A percentile compares a stretch with the other conserved stretches of the same genome.
Evolutionary conservation across 2,888 invertebrate species (phyloP).

Genomic region (Pelosia muscerda): DNA sequence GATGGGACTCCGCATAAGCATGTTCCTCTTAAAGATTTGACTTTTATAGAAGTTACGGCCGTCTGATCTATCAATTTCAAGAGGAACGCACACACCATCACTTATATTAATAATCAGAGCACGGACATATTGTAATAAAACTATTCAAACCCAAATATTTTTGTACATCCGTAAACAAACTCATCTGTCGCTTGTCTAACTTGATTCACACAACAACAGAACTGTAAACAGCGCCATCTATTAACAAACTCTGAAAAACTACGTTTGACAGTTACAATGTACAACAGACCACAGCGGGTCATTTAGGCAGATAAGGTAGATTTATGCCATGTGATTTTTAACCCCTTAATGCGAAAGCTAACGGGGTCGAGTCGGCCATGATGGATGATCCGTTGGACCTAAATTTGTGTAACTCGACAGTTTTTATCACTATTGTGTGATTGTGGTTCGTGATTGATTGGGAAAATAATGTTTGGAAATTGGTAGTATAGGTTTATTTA

Average conservation of each 20-base stretch:
- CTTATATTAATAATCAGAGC: background rate
- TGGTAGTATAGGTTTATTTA: background rate
- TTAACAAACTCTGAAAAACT: constrained; percentile 58
- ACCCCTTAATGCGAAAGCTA: constrained; percentile 73
- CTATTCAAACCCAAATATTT: background rate
- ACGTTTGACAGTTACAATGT: constrained; percentile 57
- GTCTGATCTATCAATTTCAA: too few species aligned
- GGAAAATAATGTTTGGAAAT: constrained; percentile 15
- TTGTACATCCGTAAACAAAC: constrained; percentile 19
- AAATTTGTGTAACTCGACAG: constrained; percentile 54
- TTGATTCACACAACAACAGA: constrained; percentile 40
- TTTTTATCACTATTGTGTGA: constrained; percentile 56
- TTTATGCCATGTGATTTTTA: constrained; percentile 85
- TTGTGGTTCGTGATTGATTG: constrained; percentile 47
- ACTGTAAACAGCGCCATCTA: constrained; percentile 60
- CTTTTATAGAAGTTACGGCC: too few species aligned
- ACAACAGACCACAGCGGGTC: constrained; percentile 68
- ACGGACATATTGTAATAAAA: background rate
- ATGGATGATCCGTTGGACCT: constrained; percentile 47
- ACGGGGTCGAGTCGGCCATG: constrained; percentile 58
- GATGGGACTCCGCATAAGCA: too few species aligned
- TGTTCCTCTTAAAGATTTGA: too few species aligned
- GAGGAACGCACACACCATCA: too few species aligned
- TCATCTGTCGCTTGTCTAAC: constrained; percentile 36
- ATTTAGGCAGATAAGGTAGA: constrained; percentile 80